phyloP scores from a whole-genome alignment of 2,797 vertebrate genomes.

The Labeo calbasu region DNA sequence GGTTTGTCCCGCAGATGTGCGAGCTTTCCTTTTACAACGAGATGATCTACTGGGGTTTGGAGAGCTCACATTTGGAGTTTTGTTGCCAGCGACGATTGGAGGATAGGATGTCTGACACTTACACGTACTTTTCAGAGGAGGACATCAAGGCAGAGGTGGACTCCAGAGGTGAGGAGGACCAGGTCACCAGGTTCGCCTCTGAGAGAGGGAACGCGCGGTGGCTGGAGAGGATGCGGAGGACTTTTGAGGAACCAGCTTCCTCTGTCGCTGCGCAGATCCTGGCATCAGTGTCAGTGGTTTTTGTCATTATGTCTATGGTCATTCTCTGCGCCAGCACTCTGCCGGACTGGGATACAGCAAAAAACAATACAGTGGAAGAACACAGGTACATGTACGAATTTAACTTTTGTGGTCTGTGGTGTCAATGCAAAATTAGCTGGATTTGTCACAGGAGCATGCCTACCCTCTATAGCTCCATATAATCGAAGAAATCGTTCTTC shows the following conservation, averaged over 20 bases:
- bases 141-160: slow-evolving; percentile 75
- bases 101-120: slow-evolving; percentile 94
- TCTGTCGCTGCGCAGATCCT: slow-evolving; percentile 92
- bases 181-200: slow-evolving; percentile 57
- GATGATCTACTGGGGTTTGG: slow-evolving; percentile 98
- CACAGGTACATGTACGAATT: slow-evolving; percentile 89
- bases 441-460: slow-evolving; percentile 5
- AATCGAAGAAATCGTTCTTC: background rate
- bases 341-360: slow-evolving; percentile 95
- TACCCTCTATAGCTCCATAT: background rate
- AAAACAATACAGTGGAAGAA: slow-evolving; percentile 91
- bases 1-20: slow-evolving; percentile 95
- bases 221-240: slow-evolving; percentile 91
- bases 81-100: slow-evolving; percentile 97
- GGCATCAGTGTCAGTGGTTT: slow-evolving; percentile 92
- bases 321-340: slow-evolving; percentile 96
- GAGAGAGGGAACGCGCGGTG: slow-evolving; percentile 80
- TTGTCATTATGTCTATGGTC: slow-evolving; percentile 97
- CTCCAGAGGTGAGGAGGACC: slow-evolving; percentile 62
- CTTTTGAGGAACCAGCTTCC: slow-evolving; percentile 96
- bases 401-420: background rate
- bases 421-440: background rate
- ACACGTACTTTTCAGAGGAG: slow-evolving; percentile 85
- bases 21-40: slow-evolving; percentile 98
- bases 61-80: slow-evolving; percentile 92